Evolutionary conservation across 2,888 invertebrate species (phyloP).

Genomic region (Ornithoptera alexandrae): DNA sequence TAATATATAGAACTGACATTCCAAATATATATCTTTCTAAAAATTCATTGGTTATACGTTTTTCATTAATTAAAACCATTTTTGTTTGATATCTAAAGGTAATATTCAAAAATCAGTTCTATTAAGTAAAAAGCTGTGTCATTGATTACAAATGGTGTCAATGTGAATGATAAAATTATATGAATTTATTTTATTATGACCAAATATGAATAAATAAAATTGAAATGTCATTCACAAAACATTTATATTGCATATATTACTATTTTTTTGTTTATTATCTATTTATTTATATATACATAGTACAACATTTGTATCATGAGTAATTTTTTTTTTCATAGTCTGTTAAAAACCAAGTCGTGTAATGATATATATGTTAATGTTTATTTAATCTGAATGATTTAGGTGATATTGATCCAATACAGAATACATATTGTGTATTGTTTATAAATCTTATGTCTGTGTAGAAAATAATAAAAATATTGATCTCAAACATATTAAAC

Average conservation of each 20-base stretch:
- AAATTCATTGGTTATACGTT: neutral
- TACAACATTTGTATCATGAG: conserved; percentile 12
- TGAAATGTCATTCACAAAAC: no score
- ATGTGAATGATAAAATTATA: no score
- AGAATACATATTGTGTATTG: conserved; percentile 12
- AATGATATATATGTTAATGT: neutral
- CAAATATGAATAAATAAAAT: no score
- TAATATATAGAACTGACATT: neutral
- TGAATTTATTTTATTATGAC: no score
- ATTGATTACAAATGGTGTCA: neutral
- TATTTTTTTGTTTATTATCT: neutral
- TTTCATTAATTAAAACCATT: neutral
- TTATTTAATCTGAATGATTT: neutral
- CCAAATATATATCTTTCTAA: neutral
- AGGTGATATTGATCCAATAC: conserved; percentile 15
- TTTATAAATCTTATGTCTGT: conserved; percentile 14
- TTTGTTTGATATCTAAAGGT: neutral
- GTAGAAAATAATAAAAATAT: conserved; percentile 26
- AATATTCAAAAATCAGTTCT: neutral
- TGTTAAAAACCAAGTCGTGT: neutral
- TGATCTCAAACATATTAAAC: conserved; percentile 38
- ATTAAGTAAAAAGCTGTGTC: neutral
- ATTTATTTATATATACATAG: conserved; percentile 8
- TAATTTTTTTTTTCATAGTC: conserved; percentile 19
- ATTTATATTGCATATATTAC: no score